A percentile compares a stretch with the other conserved stretches of the same genome.
Evolutionary conservation across 1,140 invertebrate genomes (phyloP).

Genomic region (Plectus sambesii): DNA sequence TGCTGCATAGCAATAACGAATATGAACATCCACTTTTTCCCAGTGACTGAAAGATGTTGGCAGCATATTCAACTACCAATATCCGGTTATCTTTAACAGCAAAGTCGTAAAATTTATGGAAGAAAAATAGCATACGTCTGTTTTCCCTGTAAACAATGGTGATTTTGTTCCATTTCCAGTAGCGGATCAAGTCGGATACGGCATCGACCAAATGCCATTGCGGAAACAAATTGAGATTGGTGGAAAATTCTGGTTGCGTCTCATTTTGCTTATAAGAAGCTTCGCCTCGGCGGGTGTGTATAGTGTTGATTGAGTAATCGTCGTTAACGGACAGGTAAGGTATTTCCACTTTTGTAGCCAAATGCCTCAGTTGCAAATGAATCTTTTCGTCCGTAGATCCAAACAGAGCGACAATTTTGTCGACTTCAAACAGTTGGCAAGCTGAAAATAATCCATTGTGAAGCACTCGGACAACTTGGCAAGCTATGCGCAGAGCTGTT

Average conservation of each 20-base stretch:
- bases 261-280: not conserved
- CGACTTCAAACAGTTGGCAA: slow-evolving; percentile 34
- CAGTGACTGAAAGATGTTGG: too few relatives aligned
- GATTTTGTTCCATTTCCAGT: slow-evolving; percentile 41
- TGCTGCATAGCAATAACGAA: too few relatives aligned
- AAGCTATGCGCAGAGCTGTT: too few relatives aligned
- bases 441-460: slow-evolving; percentile 36
- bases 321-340: slow-evolving; percentile 6
- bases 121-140: slow-evolving; percentile 27
- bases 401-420: slow-evolving; percentile 33
- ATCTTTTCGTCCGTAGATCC: slow-evolving; percentile 30
- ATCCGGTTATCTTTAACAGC: too few relatives aligned
- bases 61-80: too few relatives aligned
- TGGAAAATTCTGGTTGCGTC: slow-evolving; percentile 10
- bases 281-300: not conserved
- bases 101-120: too few relatives aligned
- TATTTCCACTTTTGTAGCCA: not conserved
- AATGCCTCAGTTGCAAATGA: slow-evolving; percentile 26
- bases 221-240: slow-evolving; percentile 35
- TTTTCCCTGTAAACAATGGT: slow-evolving; percentile 38
- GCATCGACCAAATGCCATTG: slow-evolving; percentile 38
- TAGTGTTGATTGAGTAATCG: slow-evolving; percentile 2
- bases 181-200: slow-evolving; percentile 36
- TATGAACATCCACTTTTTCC: too few relatives aligned
- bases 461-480: too few relatives aligned